phyloP scores from a whole-genome alignment of 2,888 invertebrate species.

The Oscheius sp. region DNA sequence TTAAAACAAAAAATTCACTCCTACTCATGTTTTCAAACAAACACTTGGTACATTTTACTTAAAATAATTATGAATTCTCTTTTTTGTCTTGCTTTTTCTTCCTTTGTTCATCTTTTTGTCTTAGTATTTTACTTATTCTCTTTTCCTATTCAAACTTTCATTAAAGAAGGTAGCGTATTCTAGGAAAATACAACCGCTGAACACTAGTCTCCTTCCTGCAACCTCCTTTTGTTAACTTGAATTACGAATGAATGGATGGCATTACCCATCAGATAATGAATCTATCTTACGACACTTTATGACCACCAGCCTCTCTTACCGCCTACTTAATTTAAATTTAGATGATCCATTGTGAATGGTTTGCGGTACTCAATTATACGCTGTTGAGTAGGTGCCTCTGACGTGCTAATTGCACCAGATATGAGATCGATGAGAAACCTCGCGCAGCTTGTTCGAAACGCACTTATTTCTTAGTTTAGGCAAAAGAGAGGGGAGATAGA shows the following conservation, averaged over 20 bases:
- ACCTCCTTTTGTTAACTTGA: background rate
- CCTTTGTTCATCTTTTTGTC: too few species aligned
- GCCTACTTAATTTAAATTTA: slow-evolving; percentile 8
- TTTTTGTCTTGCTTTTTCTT: too few species aligned
- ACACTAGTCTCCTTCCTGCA: background rate
- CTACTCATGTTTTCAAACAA: too few species aligned
- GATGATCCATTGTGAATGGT: slow-evolving; percentile 14
- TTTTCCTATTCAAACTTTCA: too few species aligned
- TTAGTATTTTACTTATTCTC: too few species aligned
- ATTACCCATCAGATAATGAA: slow-evolving; percentile 4
- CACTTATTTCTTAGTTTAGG: slow-evolving; percentile 25
- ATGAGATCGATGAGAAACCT: slow-evolving; percentile 29
- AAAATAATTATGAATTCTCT: too few species aligned
- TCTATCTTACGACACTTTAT: background rate
- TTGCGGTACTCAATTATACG: slow-evolving; percentile 27
- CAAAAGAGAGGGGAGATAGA: background rate
- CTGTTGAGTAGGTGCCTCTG: slow-evolving; percentile 27
- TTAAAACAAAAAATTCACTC: too few species aligned
- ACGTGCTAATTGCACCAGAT: slow-evolving; percentile 31
- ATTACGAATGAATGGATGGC: background rate
- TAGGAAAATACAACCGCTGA: too few species aligned
- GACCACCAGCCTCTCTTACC: too few species aligned
- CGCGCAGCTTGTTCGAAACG: slow-evolving; percentile 26
- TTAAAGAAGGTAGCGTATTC: too few species aligned
- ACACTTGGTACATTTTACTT: too few species aligned